Conservation (phyloP, 2,888 invertebrate species). For the Polyommatus iphigenia region DNA sequence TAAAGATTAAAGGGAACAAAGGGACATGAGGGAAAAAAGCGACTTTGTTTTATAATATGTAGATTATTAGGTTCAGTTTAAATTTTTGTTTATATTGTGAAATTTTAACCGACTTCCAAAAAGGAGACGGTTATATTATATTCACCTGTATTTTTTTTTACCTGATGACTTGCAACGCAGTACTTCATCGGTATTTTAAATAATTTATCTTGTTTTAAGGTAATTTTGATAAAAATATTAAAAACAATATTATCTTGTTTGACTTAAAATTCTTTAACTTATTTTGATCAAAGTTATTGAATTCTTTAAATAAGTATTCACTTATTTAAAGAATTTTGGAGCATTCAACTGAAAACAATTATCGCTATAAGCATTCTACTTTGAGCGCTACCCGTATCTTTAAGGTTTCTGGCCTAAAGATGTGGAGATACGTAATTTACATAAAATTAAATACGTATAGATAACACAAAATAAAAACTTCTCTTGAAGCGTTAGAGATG, state of each 20-base stretch:
- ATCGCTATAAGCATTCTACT: neutral
- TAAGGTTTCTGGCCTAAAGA: neutral
- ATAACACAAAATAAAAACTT: constrained; percentile 10
- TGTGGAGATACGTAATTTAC: neutral
- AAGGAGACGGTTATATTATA: no score
- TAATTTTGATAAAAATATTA: constrained; percentile 3
- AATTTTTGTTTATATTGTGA: no score
- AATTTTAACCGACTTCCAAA: no score
- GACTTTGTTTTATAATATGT: no score
- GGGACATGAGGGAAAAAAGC: no score
- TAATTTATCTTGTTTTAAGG: constrained; percentile 10
- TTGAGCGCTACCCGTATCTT: neutral
- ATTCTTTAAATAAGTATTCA: no score
- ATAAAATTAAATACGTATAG: constrained; percentile 6
- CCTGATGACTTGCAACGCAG: neutral
- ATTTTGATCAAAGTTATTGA: no score
- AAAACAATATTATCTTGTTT: neutral
- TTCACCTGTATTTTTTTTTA: no score
- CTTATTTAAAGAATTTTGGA: neutral
- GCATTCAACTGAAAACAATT: neutral
- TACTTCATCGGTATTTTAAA: constrained; percentile 14
- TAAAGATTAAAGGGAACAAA: no score
- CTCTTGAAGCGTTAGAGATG: neutral
- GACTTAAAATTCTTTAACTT: no score
- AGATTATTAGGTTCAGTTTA: no score